Percentiles rank a stretch among this genome's conserved stretches.
Conservation (phyloP, 2,113 vertebrate species). For the Pholis gunnellus region DNA sequence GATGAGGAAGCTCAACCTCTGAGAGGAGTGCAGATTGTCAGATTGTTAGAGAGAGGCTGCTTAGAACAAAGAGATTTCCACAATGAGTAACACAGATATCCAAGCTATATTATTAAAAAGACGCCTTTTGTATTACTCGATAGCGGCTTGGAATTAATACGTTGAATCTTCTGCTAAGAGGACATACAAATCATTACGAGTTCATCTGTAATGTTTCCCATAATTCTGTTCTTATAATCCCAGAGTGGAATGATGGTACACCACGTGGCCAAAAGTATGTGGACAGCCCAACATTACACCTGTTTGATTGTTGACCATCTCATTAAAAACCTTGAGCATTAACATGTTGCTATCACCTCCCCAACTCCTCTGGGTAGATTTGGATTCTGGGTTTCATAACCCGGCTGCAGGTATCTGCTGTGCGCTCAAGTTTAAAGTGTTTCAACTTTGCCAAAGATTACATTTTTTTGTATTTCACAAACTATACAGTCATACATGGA, state of each 20-base stretch:
- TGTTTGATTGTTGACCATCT: background rate
- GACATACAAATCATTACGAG: background rate
- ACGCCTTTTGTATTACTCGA: background rate
- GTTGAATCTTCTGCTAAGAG: background rate
- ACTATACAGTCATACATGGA: background rate
- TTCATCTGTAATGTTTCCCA: background rate
- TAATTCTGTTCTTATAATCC: background rate
- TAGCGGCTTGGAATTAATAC: background rate
- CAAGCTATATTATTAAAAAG: constrained; percentile 23
- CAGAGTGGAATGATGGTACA: background rate
- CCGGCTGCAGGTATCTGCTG: background rate
- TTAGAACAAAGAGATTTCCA: constrained; percentile 29
- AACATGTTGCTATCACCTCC: background rate
- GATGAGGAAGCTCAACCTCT: constrained; percentile 31
- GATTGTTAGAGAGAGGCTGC: constrained; percentile 12
- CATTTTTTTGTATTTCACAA: background rate
- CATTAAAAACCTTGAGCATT: background rate
- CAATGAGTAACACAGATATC: constrained; percentile 5
- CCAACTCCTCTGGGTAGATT: background rate
- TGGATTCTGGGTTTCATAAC: background rate
- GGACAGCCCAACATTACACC: background rate
- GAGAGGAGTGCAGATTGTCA: constrained; percentile 22
- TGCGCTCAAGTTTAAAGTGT: background rate
- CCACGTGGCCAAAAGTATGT: background rate
- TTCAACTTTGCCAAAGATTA: background rate